Conservation (phyloP, 2,888 invertebrate species). For the Clistopyga incitator region DNA sequence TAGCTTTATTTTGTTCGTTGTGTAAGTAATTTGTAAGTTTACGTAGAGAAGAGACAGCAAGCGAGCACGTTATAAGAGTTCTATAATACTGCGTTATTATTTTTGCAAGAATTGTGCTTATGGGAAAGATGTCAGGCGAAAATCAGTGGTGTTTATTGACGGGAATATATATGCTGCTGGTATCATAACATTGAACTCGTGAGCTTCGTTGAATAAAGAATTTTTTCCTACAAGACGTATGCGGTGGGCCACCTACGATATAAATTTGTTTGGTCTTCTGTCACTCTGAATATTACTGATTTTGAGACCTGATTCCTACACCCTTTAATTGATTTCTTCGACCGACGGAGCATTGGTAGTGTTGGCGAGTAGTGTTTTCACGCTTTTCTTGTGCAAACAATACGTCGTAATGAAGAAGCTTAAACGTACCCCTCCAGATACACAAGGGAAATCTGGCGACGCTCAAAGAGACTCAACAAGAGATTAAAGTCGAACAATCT, state of each 20-base stretch:
- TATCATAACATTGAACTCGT: too few relatives aligned
- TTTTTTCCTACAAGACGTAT: too few relatives aligned
- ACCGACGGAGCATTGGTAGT: conserved; percentile 29
- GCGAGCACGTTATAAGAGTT: conserved; percentile 36
- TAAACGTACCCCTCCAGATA: conserved; percentile 75
- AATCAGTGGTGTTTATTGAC: too few relatives aligned
- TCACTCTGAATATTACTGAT: too few relatives aligned
- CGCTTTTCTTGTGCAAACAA: conserved; percentile 33
- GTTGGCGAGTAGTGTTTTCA: conserved; percentile 29
- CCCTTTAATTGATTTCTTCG: neutral
- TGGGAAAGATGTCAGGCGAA: neutral
- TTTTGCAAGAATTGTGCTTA: conserved; percentile 19
- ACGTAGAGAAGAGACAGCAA: conserved; percentile 23
- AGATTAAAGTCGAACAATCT: conserved; percentile 79
- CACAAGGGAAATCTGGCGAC: conserved; percentile 82
- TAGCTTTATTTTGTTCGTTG: conserved; percentile 71
- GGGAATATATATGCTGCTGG: too few relatives aligned
- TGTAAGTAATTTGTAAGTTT: conserved; percentile 75
- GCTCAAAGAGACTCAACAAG: conserved; percentile 81
- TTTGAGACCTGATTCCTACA: too few relatives aligned
- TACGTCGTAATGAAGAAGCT: conserved; percentile 53
- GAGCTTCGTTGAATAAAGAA: too few relatives aligned
- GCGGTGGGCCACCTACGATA: too few relatives aligned
- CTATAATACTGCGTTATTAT: conserved; percentile 10
- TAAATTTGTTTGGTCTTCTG: too few relatives aligned